phyloP scores from a whole-genome alignment of 2,797 vertebrate species.

The Graptemys geographica region DNA sequence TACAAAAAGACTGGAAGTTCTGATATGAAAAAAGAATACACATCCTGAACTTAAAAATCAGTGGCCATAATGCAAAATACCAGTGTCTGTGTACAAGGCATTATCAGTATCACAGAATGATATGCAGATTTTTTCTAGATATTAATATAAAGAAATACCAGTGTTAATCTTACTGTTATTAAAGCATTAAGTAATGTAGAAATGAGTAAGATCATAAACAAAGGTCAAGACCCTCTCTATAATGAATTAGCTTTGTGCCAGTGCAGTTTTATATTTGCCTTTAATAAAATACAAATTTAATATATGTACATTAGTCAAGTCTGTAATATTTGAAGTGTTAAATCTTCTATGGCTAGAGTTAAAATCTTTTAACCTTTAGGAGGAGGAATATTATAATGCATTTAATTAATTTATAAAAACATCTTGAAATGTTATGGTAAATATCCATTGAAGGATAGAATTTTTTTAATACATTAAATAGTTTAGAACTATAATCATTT shows the following conservation, averaged over 20 bases:
- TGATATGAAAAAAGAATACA: constrained; percentile 7
- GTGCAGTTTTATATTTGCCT: background rate
- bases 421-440: background rate
- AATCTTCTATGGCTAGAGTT: background rate
- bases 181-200: background rate
- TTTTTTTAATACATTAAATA: constrained; percentile 32
- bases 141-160: background rate
- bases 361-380: background rate
- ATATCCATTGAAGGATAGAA: background rate
- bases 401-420: background rate
- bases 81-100: background rate
- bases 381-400: background rate
- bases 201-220: background rate
- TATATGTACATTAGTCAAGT: background rate
- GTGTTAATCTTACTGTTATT: background rate
- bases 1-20: constrained; percentile 79
- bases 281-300: background rate
- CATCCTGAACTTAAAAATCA: background rate
- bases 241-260: background rate
- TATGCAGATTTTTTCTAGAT: background rate
- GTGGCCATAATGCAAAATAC: background rate
- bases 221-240: background rate
- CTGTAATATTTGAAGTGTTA: background rate
- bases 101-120: background rate
- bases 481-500: background rate